phyloP scores from a whole-genome alignment of 2,888 invertebrate genomes.

The Blera fallax region DNA sequence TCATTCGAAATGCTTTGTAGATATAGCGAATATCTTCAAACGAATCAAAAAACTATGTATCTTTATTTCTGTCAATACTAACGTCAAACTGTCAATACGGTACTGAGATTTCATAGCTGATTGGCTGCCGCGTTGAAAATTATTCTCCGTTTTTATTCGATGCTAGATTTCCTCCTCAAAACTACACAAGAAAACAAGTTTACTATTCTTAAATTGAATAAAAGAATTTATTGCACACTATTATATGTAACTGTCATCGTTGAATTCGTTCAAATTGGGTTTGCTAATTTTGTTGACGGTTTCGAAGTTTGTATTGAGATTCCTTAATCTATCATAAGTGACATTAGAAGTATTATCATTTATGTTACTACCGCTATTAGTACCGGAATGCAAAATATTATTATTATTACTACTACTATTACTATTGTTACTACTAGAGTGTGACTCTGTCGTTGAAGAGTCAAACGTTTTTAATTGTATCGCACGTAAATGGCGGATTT shows the following conservation, averaged over 20 bases:
- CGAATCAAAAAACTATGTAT: no score
- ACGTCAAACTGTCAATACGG: no score
- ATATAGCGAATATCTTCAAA: no score
- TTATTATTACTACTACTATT: conserved; percentile 41
- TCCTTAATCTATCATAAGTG: conserved; percentile 74
- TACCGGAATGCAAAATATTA: conserved; percentile 59
- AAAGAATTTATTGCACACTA: conserved; percentile 31
- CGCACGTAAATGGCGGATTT: conserved; percentile 78
- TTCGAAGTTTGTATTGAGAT: conserved; percentile 56
- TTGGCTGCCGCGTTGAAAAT: neutral
- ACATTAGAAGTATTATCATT: conserved; percentile 62
- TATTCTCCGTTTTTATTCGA: neutral
- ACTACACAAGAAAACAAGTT: neutral
- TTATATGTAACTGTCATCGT: conserved; percentile 75
- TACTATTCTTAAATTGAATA: neutral
- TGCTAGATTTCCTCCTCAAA: neutral
- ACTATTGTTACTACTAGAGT: conserved; percentile 75
- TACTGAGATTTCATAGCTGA: neutral
- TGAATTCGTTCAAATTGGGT: conserved; percentile 74
- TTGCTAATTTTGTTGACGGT: conserved; percentile 41
- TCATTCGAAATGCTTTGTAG: no score
- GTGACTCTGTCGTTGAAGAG: conserved; percentile 65
- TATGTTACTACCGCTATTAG: conserved; percentile 49
- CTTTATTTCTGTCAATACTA: no score
- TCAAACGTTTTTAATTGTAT: conserved; percentile 73